Base-by-base conservation (phyloP, 2,888 invertebrate species). In the Tortrix viridana region DNA sequence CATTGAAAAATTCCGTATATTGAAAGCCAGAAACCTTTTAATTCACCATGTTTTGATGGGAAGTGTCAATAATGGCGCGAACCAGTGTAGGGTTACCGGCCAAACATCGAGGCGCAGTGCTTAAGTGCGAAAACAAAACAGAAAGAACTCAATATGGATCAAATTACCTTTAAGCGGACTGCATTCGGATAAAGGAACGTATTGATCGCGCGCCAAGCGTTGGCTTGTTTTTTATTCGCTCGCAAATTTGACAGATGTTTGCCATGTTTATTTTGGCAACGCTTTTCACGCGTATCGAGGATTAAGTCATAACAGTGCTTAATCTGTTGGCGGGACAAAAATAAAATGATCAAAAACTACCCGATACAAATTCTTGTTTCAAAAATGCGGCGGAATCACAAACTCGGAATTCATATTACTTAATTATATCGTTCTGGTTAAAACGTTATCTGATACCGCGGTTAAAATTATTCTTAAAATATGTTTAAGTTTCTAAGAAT, bases 51-150 rank as follows among this genome's bases (percentile, higher is more conserved):
- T 92, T 92, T 87, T 92, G 91, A 89, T 85, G 82, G 79, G 80
- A 86, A 87, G 86, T 88, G 90, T 89, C 90, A 91, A 92, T 91
- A 89, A 83, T 85, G 86, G 87, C 84, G 85, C 85, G 84, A 85
- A 82, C 80, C 74, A 74, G 88, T 87, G 77, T 92, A 80, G 79
- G 76, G 82, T 92, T 90, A 89, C 90, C 69, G 76, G 77, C 80
- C 85, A 88, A 86, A 83, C 82, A 86, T 65, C 59, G 41, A 89
- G 85, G 89, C 86, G 82, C 86, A 88, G 79, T 80, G 73, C 83
- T 82, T 86, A 86, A 90, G 91, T 89, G 89, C 86, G 84, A 90
- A 88, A 84, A 89, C 85, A 91, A 92, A 90, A 89, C 85, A 81
- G 85, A 85, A 82, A 85, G 81, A 81, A 83, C 80, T 71, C 73